These are phyloP conservation scores for Drosophila lini DNA, from an alignment of 1,140 invertebrate species.

Conservation along the genomic window DNA sequence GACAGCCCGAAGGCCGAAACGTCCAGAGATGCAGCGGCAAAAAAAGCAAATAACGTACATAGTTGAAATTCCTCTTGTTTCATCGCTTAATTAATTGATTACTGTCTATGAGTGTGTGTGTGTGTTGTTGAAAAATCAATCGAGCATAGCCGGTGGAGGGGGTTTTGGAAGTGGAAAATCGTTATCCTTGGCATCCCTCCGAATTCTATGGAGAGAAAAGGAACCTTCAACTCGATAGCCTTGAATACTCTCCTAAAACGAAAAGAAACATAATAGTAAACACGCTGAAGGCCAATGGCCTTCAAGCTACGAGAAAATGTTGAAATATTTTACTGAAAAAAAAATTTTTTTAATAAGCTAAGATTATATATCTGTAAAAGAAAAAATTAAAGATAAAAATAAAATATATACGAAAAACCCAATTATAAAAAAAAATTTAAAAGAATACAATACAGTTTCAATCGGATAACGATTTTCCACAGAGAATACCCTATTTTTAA, in stretches of 20 bases:
- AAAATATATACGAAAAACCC: not conserved
- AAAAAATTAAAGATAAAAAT: not conserved
- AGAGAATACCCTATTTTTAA: too few species aligned
- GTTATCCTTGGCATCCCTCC: slow-evolving; percentile 15
- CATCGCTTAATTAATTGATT: slow-evolving; percentile 39
- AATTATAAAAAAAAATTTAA: not conserved
- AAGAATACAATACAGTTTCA: not conserved
- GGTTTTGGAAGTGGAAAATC: not conserved
- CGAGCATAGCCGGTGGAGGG: not conserved
- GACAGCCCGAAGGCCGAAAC: slow-evolving; percentile 8
- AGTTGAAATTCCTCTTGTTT: slow-evolving; percentile 1
- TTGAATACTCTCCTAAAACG: slow-evolving; percentile 7
- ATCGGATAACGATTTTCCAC: too few species aligned
- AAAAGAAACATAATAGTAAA: slow-evolving; percentile 8
- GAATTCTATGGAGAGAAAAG: slow-evolving; percentile 2
- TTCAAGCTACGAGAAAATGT: not conserved
- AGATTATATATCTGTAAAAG: too few species aligned
- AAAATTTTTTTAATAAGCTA: not conserved
- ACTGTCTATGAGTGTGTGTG: not conserved
- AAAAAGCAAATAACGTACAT: not conserved
- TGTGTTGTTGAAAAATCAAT: slow-evolving; percentile 37
- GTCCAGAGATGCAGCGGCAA: slow-evolving; percentile 6
- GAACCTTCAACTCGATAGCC: slow-evolving; percentile 12
- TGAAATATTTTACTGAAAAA: not conserved
- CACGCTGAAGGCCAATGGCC: slow-evolving; percentile 5